phyloP scores from a whole-genome alignment of 2,888 invertebrate species.

The Stegana nigrithorax region DNA sequence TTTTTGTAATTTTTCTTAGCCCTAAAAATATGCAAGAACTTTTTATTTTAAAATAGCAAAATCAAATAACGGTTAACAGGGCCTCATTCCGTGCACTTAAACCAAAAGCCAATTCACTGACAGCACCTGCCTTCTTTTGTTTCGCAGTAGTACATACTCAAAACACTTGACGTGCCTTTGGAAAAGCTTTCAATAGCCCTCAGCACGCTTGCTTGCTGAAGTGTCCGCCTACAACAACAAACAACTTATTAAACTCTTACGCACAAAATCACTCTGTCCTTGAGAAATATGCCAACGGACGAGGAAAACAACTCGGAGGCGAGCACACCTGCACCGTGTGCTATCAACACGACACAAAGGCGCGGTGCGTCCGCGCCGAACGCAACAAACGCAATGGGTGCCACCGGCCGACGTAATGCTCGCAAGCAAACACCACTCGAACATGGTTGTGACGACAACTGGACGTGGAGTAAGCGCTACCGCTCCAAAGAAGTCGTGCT shows the following conservation, averaged over 20 bases:
- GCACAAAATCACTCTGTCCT: neutral
- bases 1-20: too few species aligned
- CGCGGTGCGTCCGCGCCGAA: neutral
- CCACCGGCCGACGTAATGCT: neutral
- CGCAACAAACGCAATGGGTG: neutral
- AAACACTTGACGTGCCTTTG: constrained; percentile 1
- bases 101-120: neutral
- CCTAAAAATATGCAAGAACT: too few species aligned
- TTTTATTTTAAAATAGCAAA: too few species aligned
- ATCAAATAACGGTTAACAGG: too few species aligned
- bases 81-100: neutral
- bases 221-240: too few species aligned
- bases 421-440: constrained; percentile 46
- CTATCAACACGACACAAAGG: neutral
- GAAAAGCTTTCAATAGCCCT: neutral
- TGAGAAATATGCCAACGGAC: constrained; percentile 30
- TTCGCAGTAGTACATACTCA: too few species aligned
- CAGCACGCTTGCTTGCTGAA: too few species aligned
- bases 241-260: neutral
- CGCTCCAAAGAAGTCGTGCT: constrained; percentile 73
- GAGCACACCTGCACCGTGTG: constrained; percentile 2
- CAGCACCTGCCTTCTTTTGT: too few species aligned
- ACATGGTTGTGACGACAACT: constrained; percentile 74
- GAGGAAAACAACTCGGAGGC: constrained; percentile 30
- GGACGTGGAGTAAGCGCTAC: constrained; percentile 77